Evolutionary conservation across 1,140 invertebrate genomes (phyloP).

Genomic region (Phthorimaea operculella): DNA sequence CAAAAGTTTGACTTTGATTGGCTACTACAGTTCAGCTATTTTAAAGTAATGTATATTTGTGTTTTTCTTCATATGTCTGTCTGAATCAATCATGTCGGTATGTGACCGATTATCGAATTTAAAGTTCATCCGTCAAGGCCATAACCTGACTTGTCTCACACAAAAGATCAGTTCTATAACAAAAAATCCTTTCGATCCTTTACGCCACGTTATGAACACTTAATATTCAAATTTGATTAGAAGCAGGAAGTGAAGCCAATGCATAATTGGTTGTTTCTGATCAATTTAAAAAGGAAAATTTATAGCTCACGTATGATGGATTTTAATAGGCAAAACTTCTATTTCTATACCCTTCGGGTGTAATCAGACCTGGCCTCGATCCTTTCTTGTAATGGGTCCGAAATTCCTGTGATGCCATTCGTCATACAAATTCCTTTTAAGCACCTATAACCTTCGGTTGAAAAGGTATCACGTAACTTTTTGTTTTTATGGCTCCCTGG

Average conservation of each 20-base stretch:
- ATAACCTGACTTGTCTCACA: too few relatives aligned
- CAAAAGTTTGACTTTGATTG: too few relatives aligned
- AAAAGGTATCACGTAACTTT: constrained; percentile 12
- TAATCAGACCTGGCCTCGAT: constrained; percentile 14
- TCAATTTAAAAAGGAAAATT: background rate
- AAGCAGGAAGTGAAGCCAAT: constrained; percentile 36
- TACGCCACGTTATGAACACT: constrained; percentile 8
- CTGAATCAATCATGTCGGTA: too few relatives aligned
- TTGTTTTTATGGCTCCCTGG: constrained; percentile 16
- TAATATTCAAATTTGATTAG: constrained; percentile 20
- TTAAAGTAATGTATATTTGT: too few relatives aligned
- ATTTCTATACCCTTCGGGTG: constrained; percentile 18
- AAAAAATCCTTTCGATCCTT: background rate
- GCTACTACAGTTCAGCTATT: too few relatives aligned
- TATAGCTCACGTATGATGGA: too few relatives aligned
- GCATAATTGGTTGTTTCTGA: constrained; percentile 23
- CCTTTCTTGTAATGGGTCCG: constrained; percentile 7
- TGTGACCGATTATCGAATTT: too few relatives aligned
- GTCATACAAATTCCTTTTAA: constrained; percentile 13
- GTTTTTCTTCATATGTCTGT: too few relatives aligned
- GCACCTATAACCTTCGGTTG: constrained; percentile 3
- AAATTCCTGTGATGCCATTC: constrained; percentile 16
- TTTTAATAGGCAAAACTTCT: constrained; percentile 11
- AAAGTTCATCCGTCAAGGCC: too few relatives aligned
- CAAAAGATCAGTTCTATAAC: background rate